Conservation (phyloP, 2,888 invertebrate genomes). For the Diaphora mendica region DNA sequence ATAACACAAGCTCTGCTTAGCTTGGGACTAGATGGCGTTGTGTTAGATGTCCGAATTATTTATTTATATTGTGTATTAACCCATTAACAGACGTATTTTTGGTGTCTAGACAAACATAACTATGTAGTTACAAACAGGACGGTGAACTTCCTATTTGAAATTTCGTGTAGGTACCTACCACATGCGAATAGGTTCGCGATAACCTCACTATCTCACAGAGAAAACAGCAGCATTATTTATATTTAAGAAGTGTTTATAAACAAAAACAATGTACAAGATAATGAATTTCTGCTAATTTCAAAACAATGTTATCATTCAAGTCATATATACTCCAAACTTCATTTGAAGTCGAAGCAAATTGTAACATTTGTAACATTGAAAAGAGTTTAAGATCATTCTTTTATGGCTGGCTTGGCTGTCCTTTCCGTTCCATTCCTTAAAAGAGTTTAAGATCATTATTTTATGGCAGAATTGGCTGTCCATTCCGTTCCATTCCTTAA, state of each 20-base stretch:
- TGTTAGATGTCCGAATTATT: no score
- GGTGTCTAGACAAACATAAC: no score
- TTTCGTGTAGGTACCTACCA: no score
- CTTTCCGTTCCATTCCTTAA: no score
- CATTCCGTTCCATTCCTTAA: no score
- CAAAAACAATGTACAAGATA: slow-evolving; percentile 14
- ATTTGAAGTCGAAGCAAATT: not conserved
- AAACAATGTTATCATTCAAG: slow-evolving; percentile 39
- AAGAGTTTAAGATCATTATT: no score
- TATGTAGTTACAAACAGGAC: not conserved
- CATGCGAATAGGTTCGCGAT: not conserved
- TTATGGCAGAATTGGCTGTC: no score
- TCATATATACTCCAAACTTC: not conserved
- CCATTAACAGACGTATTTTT: no score
- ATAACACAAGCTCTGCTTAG: no score
- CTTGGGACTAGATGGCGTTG: no score
- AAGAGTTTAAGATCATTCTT: not conserved
- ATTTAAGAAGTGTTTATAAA: not conserved
- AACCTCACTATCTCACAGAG: not conserved
- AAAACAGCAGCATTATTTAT: not conserved
- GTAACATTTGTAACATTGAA: not conserved
- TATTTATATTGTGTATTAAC: no score
- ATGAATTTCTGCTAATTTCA: slow-evolving; percentile 20
- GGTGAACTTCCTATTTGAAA: not conserved
- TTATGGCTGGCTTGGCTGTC: no score